Base-by-base conservation (phyloP, 92 coral and sea anemone species). In the Actinostola sp. region DNA sequence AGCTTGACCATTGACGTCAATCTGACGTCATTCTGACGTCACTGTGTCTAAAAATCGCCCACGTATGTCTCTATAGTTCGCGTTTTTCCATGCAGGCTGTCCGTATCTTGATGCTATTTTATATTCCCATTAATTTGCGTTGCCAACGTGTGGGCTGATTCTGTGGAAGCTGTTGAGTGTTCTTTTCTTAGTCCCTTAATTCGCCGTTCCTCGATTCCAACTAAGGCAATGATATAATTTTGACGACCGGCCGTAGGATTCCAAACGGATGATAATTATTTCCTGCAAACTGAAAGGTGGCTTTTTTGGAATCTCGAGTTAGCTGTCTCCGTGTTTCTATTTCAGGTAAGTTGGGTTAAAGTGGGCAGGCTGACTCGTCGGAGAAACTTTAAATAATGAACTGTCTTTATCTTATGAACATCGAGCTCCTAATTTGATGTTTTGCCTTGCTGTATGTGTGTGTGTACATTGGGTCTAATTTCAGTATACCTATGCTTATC, bases 1-100 rank as follows among this genome's bases (percentile, higher is more conserved):
- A 72, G 78, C 67, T 44, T 57, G 68, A 16, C 56, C 36, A 55
- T 72, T 72, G 66, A 76, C 88, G 88, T 82, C 86, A 82, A 34
- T 49, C 11, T 68, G 64, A 67, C 83, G 88, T 82, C 88, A 82
- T 42, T 13, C 32, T 59, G 72, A 73, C 88, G 83, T 82, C 77
- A 82, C 26, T 30, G 36, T 41, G 69, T 45, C 81, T 80, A 73
- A 69, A 82, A 48, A 49, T 35, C 88, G 78, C 88, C 88, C 73
- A 76, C 88, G 72, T 53, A 21, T 16, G 42, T 72, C 78, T 70
- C 72, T 23, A 36, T 3, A 48, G 28, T 1, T 67, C 19, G 72
- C 38, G 33, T 45, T 67, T 45, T 30, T 7, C 72, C 36, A 45
- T 67, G 45, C 35, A 67, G 36, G 36, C 1, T 67, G 23, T 34